Conservation (phyloP, 2,797 vertebrate genomes). For the Centroberyx gerrardi region DNA sequence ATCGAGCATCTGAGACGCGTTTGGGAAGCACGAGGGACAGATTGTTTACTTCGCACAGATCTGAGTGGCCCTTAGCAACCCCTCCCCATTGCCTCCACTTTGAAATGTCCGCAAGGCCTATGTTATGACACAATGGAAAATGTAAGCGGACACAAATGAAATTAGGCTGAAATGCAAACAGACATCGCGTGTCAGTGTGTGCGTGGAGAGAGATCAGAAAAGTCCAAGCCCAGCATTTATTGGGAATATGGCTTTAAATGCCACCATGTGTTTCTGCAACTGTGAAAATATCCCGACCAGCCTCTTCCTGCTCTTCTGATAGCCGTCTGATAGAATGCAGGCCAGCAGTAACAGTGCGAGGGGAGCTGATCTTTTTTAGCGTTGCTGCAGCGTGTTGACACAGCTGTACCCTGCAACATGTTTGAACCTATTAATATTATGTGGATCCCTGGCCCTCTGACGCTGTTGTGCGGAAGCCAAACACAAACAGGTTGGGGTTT, state of each 20-base stretch:
- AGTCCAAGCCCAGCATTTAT: conserved; percentile 63
- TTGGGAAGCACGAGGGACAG: conserved; percentile 37
- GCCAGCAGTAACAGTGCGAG: conserved; percentile 33
- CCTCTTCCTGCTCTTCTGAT: conserved; percentile 70
- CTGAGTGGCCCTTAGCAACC: conserved; percentile 3
- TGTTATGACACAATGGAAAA: conserved; percentile 76
- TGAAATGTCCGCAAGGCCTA: conserved; percentile 47
- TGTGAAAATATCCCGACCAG: conserved; percentile 77
- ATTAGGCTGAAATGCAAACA: conserved; percentile 71
- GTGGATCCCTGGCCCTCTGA: conserved; percentile 58
- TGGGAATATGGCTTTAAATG: conserved; percentile 78
- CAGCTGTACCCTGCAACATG: conserved; percentile 75
- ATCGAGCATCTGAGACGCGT: conserved; percentile 39
- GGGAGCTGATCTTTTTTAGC: conserved; percentile 46
- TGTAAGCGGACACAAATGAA: conserved; percentile 60
- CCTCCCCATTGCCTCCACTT: conserved; percentile 9
- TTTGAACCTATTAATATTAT: conserved; percentile 77
- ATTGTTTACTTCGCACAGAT: conserved; percentile 52
- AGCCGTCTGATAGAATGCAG: conserved; percentile 53
- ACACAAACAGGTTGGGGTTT: conserved; percentile 68
- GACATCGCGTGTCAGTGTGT: conserved; percentile 68
- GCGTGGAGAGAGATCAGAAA: conserved; percentile 46
- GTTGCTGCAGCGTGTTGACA: conserved; percentile 72
- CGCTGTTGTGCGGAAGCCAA: conserved; percentile 72
- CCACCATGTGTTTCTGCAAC: conserved; percentile 79